Conservation (phyloP, 1,140 invertebrate genomes). For the Drosophila lacertosa region DNA sequence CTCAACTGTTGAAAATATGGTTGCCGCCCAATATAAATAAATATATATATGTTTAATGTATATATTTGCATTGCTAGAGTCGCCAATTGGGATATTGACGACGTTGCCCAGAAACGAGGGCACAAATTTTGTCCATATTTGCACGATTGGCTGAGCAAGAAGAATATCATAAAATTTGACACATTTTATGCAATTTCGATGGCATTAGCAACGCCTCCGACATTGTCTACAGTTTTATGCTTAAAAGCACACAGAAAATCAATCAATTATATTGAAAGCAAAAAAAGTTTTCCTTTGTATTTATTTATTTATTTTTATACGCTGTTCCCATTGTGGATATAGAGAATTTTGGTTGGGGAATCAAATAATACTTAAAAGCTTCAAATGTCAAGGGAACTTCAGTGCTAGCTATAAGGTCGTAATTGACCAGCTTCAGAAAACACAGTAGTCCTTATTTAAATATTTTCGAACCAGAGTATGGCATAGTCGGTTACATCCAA, state of each 20-base stretch:
- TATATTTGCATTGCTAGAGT: slow-evolving; percentile 15
- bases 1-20: background rate
- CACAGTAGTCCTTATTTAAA: too few relatives aligned
- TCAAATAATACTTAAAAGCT: too few relatives aligned
- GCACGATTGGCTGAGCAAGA: slow-evolving; percentile 15
- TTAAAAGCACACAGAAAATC: slow-evolving; percentile 24
- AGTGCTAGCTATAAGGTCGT: too few relatives aligned
- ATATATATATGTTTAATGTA: slow-evolving; percentile 9
- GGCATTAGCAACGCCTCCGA: slow-evolving; percentile 19
- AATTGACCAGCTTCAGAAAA: too few relatives aligned
- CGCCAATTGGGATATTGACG: slow-evolving; percentile 13
- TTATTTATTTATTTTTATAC: background rate
- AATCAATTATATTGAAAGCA: slow-evolving; percentile 23
- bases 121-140: slow-evolving; percentile 1
- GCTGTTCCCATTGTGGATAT: background rate
- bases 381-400: too few relatives aligned
- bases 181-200: slow-evolving; percentile 14
- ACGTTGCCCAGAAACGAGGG: slow-evolving; percentile 6
- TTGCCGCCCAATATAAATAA: background rate
- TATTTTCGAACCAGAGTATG: background rate
- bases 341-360: background rate
- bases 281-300: background rate
- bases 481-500: background rate
- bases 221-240: slow-evolving; percentile 25
- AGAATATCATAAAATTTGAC: slow-evolving; percentile 31